phyloP scores from a whole-genome alignment of 2,113 vertebrate species.

The Formicarius rufipectus region DNA sequence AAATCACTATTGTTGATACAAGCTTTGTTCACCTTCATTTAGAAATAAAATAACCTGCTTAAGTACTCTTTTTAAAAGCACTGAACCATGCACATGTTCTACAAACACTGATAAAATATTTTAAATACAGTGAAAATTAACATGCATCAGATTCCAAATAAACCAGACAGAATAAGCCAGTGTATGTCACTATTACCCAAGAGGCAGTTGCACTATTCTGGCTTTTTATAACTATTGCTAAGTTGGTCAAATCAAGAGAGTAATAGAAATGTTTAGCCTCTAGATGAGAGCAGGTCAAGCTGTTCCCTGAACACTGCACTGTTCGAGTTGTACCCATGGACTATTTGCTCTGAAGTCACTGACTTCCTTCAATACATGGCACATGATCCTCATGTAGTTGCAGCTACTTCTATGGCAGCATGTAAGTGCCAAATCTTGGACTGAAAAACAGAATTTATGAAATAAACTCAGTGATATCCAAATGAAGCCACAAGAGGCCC shows the following conservation, averaged over 20 bases:
- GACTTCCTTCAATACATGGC: neutral
- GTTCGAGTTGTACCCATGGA: neutral
- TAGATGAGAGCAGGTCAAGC: neutral
- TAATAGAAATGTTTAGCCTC: neutral
- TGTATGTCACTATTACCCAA: neutral
- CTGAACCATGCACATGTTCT: neutral
- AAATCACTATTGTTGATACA: neutral
- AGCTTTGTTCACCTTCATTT: neutral
- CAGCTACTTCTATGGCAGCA: neutral
- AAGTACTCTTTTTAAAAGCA: neutral
- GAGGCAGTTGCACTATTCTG: neutral
- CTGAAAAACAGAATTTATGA: neutral
- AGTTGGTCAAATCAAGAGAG: neutral
- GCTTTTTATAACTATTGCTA: neutral
- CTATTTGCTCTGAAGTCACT: neutral
- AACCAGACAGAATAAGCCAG: neutral
- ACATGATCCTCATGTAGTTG: rapidly evolving
- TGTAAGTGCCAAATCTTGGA: neutral
- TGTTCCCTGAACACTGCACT: neutral
- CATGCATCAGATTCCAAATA: neutral
- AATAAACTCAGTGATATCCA: neutral
- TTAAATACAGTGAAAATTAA: neutral
- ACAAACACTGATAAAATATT: neutral
- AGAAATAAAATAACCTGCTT: neutral
- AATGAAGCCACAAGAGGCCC: neutral